Base-by-base conservation (phyloP, 2,113 vertebrate species). In the human region DNA sequence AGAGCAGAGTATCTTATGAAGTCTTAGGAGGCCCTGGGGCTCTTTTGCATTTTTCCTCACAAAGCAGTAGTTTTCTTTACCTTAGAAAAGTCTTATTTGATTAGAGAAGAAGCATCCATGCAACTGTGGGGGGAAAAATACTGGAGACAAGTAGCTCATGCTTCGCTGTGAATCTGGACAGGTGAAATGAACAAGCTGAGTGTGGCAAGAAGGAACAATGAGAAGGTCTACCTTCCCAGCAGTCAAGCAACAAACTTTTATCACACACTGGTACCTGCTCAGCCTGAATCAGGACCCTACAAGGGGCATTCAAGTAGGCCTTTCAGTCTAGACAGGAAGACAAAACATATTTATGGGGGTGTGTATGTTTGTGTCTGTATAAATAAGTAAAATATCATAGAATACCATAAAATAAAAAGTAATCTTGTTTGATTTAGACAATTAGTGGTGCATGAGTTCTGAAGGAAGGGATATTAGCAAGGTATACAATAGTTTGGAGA, bases 401-500 rank as follows among this genome's bases (percentile, higher is more conserved):
- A 76, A 40, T 32, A n/a, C 25, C 72, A 72, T 91, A 82, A 97
- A 88, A 61, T 90, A 50, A 22, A 68, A 97, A 86, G 32, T n/a
- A 57, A 30, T 40, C 12, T 92, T 92, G 30, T 17, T 96, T 92
- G 14, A 70, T 90, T 84, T 85, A 79, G 43, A 81, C 6, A 78
- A 43, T 43, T 68, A 50, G 11, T 59, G 32, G 35, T 22, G 59
- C 25, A 40, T 89, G 23, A 72, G 32, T 89, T 81, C 79, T 43
- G 45, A 81, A 50, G 13, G 25, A 35, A 59, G 35, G 8, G 38
- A 64, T 85, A 81, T n/a, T 48, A 59, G 7, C 45, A 48, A 43
- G 13, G 9, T 48, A 59, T 84, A 48, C 73, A 73, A 91, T 38
- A 88, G 8, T 64, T 40, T 76, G 78, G 43, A 81, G 87, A 35